Evolutionary conservation across 1,140 invertebrate species (phyloP).

Genomic region (Gyrodactylus bullatarudis): DNA sequence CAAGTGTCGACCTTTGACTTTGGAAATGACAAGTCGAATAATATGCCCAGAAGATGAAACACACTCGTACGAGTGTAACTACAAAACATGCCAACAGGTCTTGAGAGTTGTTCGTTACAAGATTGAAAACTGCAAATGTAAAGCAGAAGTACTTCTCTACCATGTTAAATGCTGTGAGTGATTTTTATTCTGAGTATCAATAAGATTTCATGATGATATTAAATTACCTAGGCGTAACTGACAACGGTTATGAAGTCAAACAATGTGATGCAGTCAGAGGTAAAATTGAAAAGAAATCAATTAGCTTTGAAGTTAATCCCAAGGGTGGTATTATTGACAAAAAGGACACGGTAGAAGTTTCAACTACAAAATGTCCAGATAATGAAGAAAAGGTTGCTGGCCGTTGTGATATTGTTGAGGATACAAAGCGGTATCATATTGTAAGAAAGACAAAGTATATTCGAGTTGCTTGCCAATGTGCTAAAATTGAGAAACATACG

Average conservation of each 20-base stretch:
- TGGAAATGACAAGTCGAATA: not conserved
- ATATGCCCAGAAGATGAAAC: not conserved
- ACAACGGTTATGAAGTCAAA: not conserved
- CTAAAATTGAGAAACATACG: not conserved
- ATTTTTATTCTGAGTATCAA: not conserved
- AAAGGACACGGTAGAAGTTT: not conserved
- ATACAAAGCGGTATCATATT: not conserved
- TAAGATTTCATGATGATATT: not conserved
- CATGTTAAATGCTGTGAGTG: not conserved
- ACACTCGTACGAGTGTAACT: not conserved
- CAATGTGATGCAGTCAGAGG: not conserved
- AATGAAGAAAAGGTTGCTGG: not conserved
- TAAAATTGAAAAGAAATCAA: not conserved
- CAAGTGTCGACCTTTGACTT: not conserved
- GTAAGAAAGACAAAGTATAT: not conserved
- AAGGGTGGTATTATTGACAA: not conserved
- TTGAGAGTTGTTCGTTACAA: not conserved
- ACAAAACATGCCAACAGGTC: not conserved
- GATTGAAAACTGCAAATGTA: not conserved
- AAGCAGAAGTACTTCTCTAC: not conserved
- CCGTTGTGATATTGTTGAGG: not conserved
- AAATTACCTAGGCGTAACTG: not conserved
- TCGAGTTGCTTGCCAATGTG: not conserved
- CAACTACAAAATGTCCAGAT: not conserved
- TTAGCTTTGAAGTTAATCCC: not conserved